A percentile compares a stretch with the other conserved stretches of the same genome.
Conservation (phyloP, 2,797 vertebrate genomes). For the Enteromius radiatus region DNA sequence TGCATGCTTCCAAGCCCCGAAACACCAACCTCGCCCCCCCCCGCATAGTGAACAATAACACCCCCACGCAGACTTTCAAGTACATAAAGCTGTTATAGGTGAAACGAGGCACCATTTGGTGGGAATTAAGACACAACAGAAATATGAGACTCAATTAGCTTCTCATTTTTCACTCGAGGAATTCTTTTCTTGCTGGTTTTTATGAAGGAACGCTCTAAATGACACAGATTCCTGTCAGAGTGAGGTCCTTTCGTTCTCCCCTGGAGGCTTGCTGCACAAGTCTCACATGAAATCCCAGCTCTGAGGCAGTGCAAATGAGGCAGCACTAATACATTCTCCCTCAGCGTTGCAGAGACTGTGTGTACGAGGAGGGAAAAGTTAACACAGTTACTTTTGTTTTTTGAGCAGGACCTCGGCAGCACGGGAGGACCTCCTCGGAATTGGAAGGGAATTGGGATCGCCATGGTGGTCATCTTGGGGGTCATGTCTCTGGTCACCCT, state of each 20-base stretch:
- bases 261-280: slow-evolving; percentile 57
- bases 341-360: slow-evolving; percentile 41
- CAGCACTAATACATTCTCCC: slow-evolving; percentile 73
- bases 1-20: not conserved
- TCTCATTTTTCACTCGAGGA: slow-evolving; percentile 52
- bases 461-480: slow-evolving; percentile 82
- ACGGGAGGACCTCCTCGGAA: slow-evolving; percentile 80
- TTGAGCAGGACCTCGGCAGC: slow-evolving; percentile 76
- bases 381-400: not conserved
- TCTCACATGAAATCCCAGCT: slow-evolving; percentile 55
- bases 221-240: slow-evolving; percentile 54
- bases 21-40: not conserved
- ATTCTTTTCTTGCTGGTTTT: slow-evolving; percentile 54
- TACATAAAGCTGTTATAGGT: slow-evolving; percentile 48
- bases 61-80: not conserved
- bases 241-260: slow-evolving; percentile 55
- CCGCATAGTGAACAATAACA: not conserved
- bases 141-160: slow-evolving; percentile 62
- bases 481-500: slow-evolving; percentile 84
- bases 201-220: slow-evolving; percentile 62
- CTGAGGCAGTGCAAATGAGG: slow-evolving; percentile 71
- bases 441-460: slow-evolving; percentile 86
- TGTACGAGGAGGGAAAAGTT: slow-evolving; percentile 39
- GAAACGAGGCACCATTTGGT: slow-evolving; percentile 60
- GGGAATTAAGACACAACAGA: slow-evolving; percentile 52